Conservation (phyloP, 2,888 invertebrate genomes). For the Busseola fusca region DNA sequence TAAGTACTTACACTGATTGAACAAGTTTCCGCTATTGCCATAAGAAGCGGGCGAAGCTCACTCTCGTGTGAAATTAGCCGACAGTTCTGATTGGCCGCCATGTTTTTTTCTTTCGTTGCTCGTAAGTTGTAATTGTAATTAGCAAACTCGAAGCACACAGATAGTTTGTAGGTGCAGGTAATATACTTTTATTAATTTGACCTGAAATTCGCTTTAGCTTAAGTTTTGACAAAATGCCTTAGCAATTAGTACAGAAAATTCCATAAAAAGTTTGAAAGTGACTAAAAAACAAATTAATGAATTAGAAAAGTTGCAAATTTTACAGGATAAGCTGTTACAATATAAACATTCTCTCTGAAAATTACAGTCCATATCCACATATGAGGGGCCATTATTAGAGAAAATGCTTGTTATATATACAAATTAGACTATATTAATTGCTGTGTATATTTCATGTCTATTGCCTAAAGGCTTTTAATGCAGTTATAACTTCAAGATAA, state of each 20-base stretch:
- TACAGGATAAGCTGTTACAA: background rate
- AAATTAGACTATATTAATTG: too few relatives aligned
- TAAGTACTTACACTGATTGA: conserved; percentile 83
- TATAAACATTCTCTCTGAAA: background rate
- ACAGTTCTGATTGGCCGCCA: conserved; percentile 63
- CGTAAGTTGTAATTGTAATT: conserved; percentile 61
- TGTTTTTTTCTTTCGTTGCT: conserved; percentile 59
- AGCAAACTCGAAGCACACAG: conserved; percentile 3
- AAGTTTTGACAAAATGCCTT: background rate
- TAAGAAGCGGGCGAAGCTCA: conserved; percentile 74
- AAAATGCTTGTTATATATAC: too few relatives aligned
- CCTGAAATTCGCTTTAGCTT: background rate
- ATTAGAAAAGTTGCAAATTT: background rate
- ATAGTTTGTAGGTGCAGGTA: too few relatives aligned
- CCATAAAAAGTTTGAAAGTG: background rate
- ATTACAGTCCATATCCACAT: background rate
- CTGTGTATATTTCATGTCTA: too few relatives aligned
- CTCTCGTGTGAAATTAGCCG: conserved; percentile 84
- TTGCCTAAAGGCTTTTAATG: background rate
- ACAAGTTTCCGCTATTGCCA: conserved; percentile 85
- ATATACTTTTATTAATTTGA: conserved; percentile 3
- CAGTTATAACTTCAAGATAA: background rate
- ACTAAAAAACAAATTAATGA: too few relatives aligned
- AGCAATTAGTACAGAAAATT: background rate
- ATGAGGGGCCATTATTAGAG: too few relatives aligned